Evolutionary conservation across 2,888 invertebrate genomes (phyloP), one percentile per base, ranked within the genome.

Genomic region (Cryptosula pallasiana): DNA sequence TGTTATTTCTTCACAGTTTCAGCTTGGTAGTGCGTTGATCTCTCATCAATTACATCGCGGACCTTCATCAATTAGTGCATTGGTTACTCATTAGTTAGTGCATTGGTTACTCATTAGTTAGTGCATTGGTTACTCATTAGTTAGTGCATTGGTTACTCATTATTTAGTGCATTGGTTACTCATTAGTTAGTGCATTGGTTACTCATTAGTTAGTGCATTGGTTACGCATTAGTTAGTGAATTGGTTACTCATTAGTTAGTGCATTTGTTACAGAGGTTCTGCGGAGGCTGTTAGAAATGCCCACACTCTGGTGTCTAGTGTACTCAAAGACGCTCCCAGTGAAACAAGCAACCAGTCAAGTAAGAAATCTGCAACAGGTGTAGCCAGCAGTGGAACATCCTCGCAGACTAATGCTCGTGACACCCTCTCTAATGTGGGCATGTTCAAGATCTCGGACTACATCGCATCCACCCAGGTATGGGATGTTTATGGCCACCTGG

Each of bases 261-360:
- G 45, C 9, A 71, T 69, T 35, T 74, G 73, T 85, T 76, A 0
- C 82, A 91, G 91, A 87, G 96, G 96, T 69, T 91, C 94, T 0
- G 89, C 91, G 27, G 96, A 97, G 79, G 93, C 94, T 5, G 95
- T 92, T 0, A 92, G 93, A 83, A 94, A 95, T 82, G 97, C 98
- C 71, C 92, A 94, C 81, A 89, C 89, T 78, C 88, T 98, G 80
- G 97, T 99, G 78, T 90, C 92, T 58, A 90, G 94, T 13, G 89
- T 99, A 80, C 93, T 97, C 80, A 93, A 94, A 84, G 97, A 98
- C 87, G 94, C 95, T 2, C 97, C 98, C 78, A 82, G 81, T 71
- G 83, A 84, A 69, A 74, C 83, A 36, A 78, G 78, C n/a, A 81
- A 81, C 72, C 76, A 80, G 35, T 72, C 79, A 63, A 77, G 78